These are phyloP conservation scores for Podargus strigoides DNA, from an alignment of 2,797 vertebrate genomes.

Conservation along the genomic window DNA sequence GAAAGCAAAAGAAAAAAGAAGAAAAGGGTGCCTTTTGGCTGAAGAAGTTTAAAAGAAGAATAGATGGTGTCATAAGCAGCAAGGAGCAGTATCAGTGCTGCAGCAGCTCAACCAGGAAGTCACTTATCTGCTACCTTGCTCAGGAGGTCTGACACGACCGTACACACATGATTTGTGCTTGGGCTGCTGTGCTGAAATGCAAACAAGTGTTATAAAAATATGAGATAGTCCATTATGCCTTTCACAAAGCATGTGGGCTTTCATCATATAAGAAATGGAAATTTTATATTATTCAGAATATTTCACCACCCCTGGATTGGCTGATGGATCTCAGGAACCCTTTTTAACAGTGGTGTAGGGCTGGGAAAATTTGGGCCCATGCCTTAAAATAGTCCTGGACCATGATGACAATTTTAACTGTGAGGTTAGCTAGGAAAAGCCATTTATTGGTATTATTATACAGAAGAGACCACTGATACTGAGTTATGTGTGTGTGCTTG, in stretches of 20 bases:
- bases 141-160: neutral
- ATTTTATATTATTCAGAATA: neutral
- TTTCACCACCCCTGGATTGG: neutral
- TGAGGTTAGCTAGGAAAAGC: neutral
- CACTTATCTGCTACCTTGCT: neutral
- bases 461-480: neutral
- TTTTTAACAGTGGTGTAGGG: neutral
- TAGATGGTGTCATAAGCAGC: neutral
- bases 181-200: neutral
- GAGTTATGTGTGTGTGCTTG: neutral
- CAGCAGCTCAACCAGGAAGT: neutral
- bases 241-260: neutral
- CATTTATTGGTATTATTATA: neutral
- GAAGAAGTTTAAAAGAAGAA: neutral
- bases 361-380: neutral
- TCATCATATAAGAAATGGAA: neutral
- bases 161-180: neutral
- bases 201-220: neutral
- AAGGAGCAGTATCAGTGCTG: neutral
- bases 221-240: neutral
- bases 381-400: neutral
- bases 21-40: neutral
- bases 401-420: neutral
- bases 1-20: neutral
- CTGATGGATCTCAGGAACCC: neutral